Base-by-base conservation (phyloP, 2,888 invertebrate species). In the Blastobasis lacticolella region DNA sequence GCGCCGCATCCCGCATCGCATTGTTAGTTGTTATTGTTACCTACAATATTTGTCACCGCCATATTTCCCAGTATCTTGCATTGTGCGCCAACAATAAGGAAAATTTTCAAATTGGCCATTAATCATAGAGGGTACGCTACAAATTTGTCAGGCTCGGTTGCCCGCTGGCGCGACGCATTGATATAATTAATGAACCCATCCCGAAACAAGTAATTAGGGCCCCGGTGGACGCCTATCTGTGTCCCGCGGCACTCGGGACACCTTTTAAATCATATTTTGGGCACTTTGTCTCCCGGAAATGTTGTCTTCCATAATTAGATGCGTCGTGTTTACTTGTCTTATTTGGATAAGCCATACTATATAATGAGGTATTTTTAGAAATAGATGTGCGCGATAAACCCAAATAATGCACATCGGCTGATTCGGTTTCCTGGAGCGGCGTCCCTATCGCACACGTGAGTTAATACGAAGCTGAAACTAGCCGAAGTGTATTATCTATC, bases 161-260 rank as follows among this genome's bases (percentile, higher is more conserved):
- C 51, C 55, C 54, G 53, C 60, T 63, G 59, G 64, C 62, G 63
- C 64, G 68, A 61, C 63, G 64, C 59, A 59, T 62, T 59, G 58
- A 60, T 68, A 74, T 74, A 72, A 78, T 79, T 76, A 80, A 81
- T 79, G 73, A 75, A 75, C 69, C 66, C 52, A 62, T 59, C 55
- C 57, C 53, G 63, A 64, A 65, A 64, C 64, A 64, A 63, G 67
- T 69, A 72, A 74, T 73, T 72, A 70, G 57, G 65, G 62, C 56
- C 57, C 57, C 52, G 57, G 57, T 55, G 54, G 64, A 57, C 54
- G 56, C 48, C 46, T 54, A 50, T 51, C 53, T 50, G 40, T 49
- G 53, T 51, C 56, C 57, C 54, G 48, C 52, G 46, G 37, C 37
- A 10, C 38, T 23, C 23, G 23, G 23, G 23, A 23, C 23, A 3